These are phyloP conservation scores for Eupelmus urozonus DNA, from an alignment of 2,888 invertebrate species.

Conservation along the genomic window DNA sequence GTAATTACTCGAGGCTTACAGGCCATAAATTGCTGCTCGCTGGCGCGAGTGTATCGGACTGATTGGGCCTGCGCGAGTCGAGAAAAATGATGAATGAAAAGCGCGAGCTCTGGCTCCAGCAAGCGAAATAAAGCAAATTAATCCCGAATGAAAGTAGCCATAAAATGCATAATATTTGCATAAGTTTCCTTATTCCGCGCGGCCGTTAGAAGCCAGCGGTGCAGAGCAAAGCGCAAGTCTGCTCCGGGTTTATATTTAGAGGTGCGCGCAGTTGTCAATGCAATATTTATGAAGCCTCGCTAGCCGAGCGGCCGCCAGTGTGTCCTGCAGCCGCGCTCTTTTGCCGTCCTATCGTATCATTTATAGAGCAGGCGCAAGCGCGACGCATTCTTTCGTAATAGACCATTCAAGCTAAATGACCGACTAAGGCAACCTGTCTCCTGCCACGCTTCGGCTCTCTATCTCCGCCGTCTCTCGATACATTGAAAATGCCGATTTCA, in stretches of 20 bases:
- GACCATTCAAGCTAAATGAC: slow-evolving; percentile 57
- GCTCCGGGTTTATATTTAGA: slow-evolving; percentile 50
- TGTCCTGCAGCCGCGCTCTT: neutral
- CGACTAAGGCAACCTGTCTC: slow-evolving; percentile 57
- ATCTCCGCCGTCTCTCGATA: neutral
- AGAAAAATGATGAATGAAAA: slow-evolving; percentile 47
- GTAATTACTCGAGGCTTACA: slow-evolving; percentile 32
- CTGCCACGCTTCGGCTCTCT: slow-evolving; percentile 4
- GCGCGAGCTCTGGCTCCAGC: neutral
- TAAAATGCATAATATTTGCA: slow-evolving; percentile 48
- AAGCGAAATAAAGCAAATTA: slow-evolving; percentile 37
- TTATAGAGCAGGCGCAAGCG: slow-evolving; percentile 46
- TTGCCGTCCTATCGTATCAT: slow-evolving; percentile 49
- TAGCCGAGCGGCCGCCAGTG: neutral
- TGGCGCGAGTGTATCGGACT: neutral
- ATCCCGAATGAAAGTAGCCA: slow-evolving; percentile 28
- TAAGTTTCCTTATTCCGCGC: slow-evolving; percentile 35
- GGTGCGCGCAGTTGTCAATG: slow-evolving; percentile 55
- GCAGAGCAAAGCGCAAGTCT: neutral
- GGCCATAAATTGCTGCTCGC: slow-evolving; percentile 12
- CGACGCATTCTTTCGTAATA: slow-evolving; percentile 56
- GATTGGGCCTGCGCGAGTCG: no score
- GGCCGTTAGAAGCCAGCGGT: neutral
- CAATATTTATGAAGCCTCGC: slow-evolving; percentile 56
- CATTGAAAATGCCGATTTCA: neutral